These are phyloP conservation scores for Neomonachus schauinslandi DNA, from an alignment of 2,113 vertebrate genomes.

Conservation along the genomic window DNA sequence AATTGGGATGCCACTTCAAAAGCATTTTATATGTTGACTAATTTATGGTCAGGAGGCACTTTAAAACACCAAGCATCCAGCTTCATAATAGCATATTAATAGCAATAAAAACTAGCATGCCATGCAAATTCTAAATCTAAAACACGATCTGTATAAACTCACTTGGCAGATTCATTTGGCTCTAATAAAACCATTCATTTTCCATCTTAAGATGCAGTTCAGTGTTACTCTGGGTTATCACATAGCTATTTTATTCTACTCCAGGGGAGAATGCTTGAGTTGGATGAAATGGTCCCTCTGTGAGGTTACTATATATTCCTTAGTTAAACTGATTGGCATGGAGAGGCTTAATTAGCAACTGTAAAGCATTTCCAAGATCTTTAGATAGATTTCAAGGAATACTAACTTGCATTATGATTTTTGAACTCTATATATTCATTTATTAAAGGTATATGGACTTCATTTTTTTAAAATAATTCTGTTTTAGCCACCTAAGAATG, in stretches of 20 bases:
- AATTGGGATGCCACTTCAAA: slow-evolving; percentile 60
- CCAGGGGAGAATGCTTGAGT: neutral
- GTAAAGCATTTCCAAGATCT: slow-evolving; percentile 21
- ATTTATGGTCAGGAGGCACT: slow-evolving; percentile 58
- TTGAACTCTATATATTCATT: neutral
- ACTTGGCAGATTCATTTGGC: slow-evolving; percentile 61
- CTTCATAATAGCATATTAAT: slow-evolving; percentile 71
- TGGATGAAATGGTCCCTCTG: neutral
- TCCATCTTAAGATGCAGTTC: slow-evolving; percentile 35
- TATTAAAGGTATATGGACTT: neutral
- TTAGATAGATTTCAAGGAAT: slow-evolving; percentile 18
- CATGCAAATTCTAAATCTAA: slow-evolving; percentile 72
- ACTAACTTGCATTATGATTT: neutral
- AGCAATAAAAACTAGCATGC: slow-evolving; percentile 64
- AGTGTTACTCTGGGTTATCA: slow-evolving; percentile 45
- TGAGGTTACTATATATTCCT: slow-evolving; percentile 14
- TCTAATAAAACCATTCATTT: slow-evolving; percentile 69
- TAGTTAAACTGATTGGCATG: slow-evolving; percentile 12
- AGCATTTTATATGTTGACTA: slow-evolving; percentile 67
- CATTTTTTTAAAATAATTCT: neutral
- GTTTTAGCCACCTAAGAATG: neutral
- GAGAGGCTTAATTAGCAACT: slow-evolving; percentile 38
- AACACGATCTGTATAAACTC: slow-evolving; percentile 57
- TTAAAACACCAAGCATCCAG: slow-evolving; percentile 58
- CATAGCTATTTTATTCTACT: slow-evolving; percentile 51